These are phyloP conservation scores for Anoplopoma fimbria DNA, from an alignment of 2,113 vertebrate genomes.

Conservation along the genomic window DNA sequence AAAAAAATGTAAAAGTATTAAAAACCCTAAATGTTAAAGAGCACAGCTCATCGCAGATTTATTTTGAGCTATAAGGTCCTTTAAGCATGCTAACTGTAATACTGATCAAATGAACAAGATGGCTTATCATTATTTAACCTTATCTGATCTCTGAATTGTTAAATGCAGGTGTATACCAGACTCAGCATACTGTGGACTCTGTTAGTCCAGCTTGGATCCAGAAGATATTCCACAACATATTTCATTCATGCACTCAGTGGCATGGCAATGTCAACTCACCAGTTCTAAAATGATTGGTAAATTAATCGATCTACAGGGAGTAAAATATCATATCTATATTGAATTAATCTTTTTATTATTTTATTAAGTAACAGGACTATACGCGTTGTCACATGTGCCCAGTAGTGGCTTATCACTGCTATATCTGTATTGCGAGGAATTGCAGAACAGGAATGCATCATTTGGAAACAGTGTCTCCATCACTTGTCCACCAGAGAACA, in stretches of 20 bases:
- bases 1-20: too few relatives aligned
- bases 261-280: not conserved
- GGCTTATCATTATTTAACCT: conserved; percentile 22
- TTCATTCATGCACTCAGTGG: not conserved
- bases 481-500: not conserved
- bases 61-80: not conserved
- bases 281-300: not conserved
- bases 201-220: conserved; percentile 6
- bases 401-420: not conserved
- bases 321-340: not conserved
- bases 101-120: not conserved
- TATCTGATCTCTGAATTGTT: conserved; percentile 18
- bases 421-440: not conserved
- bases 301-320: not conserved
- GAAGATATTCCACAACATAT: not conserved
- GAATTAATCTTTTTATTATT: not conserved
- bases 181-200: not conserved
- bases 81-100: not conserved
- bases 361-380: not conserved
- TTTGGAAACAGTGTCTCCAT: not conserved
- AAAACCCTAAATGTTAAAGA: not conserved
- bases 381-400: not conserved
- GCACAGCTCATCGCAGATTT: not conserved
- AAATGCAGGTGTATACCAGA: not conserved
- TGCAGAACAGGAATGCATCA: not conserved